Base-by-base conservation (phyloP, 2,113 vertebrate species). In the Centropus bengalensis region DNA sequence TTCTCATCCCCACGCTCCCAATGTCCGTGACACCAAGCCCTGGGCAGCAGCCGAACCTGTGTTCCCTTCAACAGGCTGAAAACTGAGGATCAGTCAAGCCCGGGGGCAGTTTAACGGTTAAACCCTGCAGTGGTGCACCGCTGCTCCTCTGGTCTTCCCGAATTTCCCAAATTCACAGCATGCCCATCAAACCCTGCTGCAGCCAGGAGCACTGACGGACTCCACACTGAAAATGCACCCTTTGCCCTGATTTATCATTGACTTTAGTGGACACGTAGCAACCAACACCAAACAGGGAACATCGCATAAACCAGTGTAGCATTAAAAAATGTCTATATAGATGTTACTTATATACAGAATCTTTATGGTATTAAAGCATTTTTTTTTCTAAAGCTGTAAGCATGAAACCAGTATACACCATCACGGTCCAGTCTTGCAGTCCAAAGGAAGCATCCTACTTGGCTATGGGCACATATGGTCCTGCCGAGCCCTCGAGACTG, bases 241-340 rank as follows among this genome's bases (percentile, higher is more conserved):
- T 0, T 49, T 30, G 64, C 19, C 2, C 7, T 2, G 21, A 40
- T n/a, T 47, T 8, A 40, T n/a, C n/a, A 4, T 4, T 2, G 30
- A n/a, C 36, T 62, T n/a, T 2, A 63, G n/a, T 0, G 1, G 59
- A 18, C 44, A 12, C 3, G 1, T 6, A 18, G 58, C 59, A 26
- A 11, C 24, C 51, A 12, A 6, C 42, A 24, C 32, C 56, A 17
- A 82, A 44, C 1, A 0, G 33, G 20, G 60, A 68, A 7, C 1
- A 0, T 8, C 40, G 8, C 54, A 18, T 2, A 23, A 59, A 40
- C 5, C 28, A 19, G 22, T 1, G 5, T 2, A 10, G 19, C 26
- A 3, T 24, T 4, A n/a, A 28, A 40, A 24, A 27, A 55, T 2
- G 0, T 3, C 24, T 6, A 3, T 8, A 6, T 28, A 2, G 1